phyloP scores from a whole-genome alignment of 1,140 invertebrate species.

The Hyposmocoma kahamanoa region DNA sequence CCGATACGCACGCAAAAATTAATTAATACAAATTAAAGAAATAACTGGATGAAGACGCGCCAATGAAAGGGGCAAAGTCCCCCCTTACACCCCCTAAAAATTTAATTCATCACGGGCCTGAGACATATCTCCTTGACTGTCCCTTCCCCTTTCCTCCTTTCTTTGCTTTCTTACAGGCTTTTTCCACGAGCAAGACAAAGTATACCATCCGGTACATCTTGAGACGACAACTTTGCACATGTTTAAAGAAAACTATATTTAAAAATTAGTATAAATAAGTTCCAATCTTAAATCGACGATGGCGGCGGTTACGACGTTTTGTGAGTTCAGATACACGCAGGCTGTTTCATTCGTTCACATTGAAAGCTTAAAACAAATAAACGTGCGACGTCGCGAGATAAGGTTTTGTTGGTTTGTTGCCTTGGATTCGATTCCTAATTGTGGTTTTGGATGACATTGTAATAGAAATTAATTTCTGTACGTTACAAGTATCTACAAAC shows the following conservation, averaged over 20 bases:
- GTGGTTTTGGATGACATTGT: too few relatives aligned
- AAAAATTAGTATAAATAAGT: slow-evolving; percentile 9
- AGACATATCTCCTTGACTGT: slow-evolving; percentile 60
- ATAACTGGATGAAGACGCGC: slow-evolving; percentile 53
- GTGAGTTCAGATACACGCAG: slow-evolving; percentile 32
- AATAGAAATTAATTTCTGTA: too few relatives aligned
- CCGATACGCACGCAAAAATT: slow-evolving; percentile 36
- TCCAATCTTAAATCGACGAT: slow-evolving; percentile 4
- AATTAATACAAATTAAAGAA: slow-evolving; percentile 68
- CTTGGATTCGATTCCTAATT: slow-evolving; percentile 12
- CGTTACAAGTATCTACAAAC: too few relatives aligned
- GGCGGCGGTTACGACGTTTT: slow-evolving; percentile 21
- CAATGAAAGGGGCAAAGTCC: slow-evolving; percentile 46
- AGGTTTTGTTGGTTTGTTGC: slow-evolving; percentile 36
- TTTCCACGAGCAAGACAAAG: slow-evolving; percentile 51
- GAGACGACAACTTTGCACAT: slow-evolving; percentile 5
- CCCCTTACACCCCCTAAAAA: slow-evolving; percentile 63
- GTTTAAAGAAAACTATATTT: slow-evolving; percentile 7
- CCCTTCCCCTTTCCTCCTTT: slow-evolving; percentile 63
- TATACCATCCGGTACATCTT: slow-evolving; percentile 35
- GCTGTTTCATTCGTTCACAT: slow-evolving; percentile 63
- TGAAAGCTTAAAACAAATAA: slow-evolving; percentile 70
- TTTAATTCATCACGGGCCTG: slow-evolving; percentile 70
- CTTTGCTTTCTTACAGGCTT: slow-evolving; percentile 70
- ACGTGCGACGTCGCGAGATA: slow-evolving; percentile 49